Evolutionary conservation across 2,113 vertebrate species (phyloP), one percentile per base, ranked within the genome.

Genomic region (Catharus bicknelli): DNA sequence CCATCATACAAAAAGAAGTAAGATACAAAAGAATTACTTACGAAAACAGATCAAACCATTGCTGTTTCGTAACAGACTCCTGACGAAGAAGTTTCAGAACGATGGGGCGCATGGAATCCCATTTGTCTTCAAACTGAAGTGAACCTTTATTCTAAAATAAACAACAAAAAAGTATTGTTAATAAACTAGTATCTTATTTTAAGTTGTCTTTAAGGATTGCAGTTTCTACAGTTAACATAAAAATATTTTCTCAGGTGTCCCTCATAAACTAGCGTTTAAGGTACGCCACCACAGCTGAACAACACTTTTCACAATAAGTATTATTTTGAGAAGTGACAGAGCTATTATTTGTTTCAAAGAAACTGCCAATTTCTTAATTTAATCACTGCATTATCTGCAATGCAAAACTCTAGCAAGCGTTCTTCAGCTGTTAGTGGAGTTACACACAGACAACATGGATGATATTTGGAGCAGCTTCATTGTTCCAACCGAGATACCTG

Each of bases 21-120:
- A 68, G 63, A 74, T 12, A 73, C 7, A 54, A 61, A 90, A 88
- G 18, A 47, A 79, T 61, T 91, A 98, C 99, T 99, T 98, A 99
- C 99, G 99, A 99, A 97, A 99, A 99, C 38, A 99, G 97, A 98
- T 99, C 99, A 83, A 99, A 99, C 99, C 99, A 99, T 83, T 99
- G 99, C 90, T 99, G 99, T 87, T 99, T 99, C 7, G 99, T 99
- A 95, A 99, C 99, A 54, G 98, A 99, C 97, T 99, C 99, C 93
- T 99, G 99, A 86, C 99, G 99, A 91, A 99, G 98, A 96, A 99
- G 98, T 97, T 99, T 99, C 96, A 99, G 96, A 90, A 99, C 99
- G 7, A 99, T 99, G 32, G 99, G 99, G 57, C 99, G 98, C 99
- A 99, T 99, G 95, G 99, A 98, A 97, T 99, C 99, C 99, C 99